Evolutionary conservation across 30 jellyfish, hydroid and myxozoan species (phyloP).

Genomic region (Hydra vulgaris): DNA sequence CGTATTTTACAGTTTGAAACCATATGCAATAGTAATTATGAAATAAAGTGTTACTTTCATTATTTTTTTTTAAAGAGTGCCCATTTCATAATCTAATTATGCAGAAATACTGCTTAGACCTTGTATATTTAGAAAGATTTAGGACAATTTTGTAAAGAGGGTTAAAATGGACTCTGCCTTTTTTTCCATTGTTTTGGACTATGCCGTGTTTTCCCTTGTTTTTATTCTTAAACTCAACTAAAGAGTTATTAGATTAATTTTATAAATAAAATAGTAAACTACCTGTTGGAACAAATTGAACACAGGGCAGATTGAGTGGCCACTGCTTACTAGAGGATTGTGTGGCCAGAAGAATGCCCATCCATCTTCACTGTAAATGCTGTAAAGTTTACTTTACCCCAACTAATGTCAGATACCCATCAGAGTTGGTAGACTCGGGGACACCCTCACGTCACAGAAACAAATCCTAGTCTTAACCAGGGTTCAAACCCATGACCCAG

Average conservation of each 20-base stretch:
- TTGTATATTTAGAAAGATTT: neutral
- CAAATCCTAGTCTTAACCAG: no score
- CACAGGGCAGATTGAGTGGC: neutral
- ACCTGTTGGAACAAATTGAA: neutral
- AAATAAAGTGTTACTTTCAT: neutral
- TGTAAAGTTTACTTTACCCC: neutral
- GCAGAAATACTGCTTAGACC: neutral
- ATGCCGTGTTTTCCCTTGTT: neutral
- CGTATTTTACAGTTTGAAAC: neutral
- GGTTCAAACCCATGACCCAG: no score
- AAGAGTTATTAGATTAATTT: neutral
- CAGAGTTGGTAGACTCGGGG: neutral
- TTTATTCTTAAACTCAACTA: neutral
- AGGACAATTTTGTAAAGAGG: neutral
- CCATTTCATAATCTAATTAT: neutral
- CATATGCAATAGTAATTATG: neutral
- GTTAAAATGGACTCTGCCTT: neutral
- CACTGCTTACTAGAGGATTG: neutral
- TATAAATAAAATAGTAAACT: neutral
- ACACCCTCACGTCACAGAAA: no score
- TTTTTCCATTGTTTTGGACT: neutral
- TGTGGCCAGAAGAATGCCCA: neutral
- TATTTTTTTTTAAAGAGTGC: neutral
- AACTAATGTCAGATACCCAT: neutral
- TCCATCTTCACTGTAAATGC: no score